Conservation (phyloP, 2,797 vertebrate species). For the Lutjanus argentimaculatus region DNA sequence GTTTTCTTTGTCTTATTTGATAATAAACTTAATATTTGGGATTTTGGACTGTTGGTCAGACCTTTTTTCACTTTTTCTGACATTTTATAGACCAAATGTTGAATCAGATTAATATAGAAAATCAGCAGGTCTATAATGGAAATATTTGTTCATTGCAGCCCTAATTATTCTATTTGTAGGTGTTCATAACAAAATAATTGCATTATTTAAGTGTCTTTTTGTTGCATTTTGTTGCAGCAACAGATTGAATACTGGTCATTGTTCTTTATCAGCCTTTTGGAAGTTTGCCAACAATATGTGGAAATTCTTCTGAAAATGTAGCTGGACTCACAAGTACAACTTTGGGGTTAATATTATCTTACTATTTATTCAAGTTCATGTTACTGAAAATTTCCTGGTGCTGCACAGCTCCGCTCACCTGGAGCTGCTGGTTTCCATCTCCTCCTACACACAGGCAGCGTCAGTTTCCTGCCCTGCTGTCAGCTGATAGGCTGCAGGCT, state of each 20-base stretch:
- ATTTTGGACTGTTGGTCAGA: no score
- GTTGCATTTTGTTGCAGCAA: background rate
- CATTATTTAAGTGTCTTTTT: background rate
- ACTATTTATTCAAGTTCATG: background rate
- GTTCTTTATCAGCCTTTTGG: background rate
- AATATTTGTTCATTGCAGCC: background rate
- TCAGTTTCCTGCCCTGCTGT: conserved; percentile 57
- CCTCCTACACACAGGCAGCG: background rate
- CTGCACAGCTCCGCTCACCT: conserved; percentile 34
- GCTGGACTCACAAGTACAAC: accelerated
- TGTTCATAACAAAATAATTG: background rate
- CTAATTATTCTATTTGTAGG: background rate
- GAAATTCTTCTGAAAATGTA: background rate
- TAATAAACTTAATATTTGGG: no score
- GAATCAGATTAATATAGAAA: background rate
- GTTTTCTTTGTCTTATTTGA: no score
- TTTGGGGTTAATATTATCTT: background rate
- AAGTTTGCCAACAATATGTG: background rate
- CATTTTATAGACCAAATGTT: background rate
- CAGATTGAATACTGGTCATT: no score
- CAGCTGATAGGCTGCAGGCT: conserved; percentile 71
- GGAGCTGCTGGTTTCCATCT: conserved; percentile 32
- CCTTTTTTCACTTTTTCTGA: no score
- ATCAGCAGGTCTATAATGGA: no score
- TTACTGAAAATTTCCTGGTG: background rate